Percentiles rank a stretch among this genome's conserved stretches.
Conservation (phyloP, 1,140 invertebrate species). For the Hyles euphorbiae region DNA sequence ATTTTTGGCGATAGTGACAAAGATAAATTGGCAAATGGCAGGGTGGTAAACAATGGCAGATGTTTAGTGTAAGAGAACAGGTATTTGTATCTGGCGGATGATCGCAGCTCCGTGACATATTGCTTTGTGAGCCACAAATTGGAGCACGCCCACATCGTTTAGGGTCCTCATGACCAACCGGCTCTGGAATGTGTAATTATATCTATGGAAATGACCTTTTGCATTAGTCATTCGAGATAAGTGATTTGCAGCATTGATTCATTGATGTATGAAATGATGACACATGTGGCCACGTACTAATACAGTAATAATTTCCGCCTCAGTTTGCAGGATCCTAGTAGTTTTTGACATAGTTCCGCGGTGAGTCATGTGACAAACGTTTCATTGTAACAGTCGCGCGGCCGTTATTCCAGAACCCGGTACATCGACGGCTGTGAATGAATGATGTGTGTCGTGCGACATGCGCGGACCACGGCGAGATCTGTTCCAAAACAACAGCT, state of each 20-base stretch:
- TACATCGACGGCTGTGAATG: slow-evolving; percentile 2
- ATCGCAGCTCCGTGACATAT: no score
- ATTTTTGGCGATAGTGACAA: no score
- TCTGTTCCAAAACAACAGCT: slow-evolving; percentile 22
- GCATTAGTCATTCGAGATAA: slow-evolving; percentile 5
- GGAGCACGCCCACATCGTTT: no score
- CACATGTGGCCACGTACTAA: slow-evolving; percentile 24
- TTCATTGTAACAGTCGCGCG: slow-evolving; percentile 6
- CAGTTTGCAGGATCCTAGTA: slow-evolving; percentile 20
- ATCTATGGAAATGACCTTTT: no score
- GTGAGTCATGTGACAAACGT: slow-evolving; percentile 28
- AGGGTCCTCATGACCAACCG: no score
- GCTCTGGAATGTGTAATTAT: no score
- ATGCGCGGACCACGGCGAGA: slow-evolving; percentile 11
- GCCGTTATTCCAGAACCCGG: slow-evolving; percentile 1
- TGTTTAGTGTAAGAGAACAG: no score
- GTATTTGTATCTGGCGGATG: no score
- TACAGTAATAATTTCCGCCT: slow-evolving; percentile 42
- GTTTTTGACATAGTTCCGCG: slow-evolving; percentile 21
- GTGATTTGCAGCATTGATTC: slow-evolving; percentile 44
- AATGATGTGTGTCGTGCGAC: slow-evolving; percentile 15
- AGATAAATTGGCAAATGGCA: no score
- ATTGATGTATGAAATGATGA: slow-evolving; percentile 47
- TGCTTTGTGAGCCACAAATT: no score
- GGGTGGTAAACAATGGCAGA: no score